Evolutionary conservation across 2,888 invertebrate species (phyloP).

Genomic region (Scaptomyza flava): DNA sequence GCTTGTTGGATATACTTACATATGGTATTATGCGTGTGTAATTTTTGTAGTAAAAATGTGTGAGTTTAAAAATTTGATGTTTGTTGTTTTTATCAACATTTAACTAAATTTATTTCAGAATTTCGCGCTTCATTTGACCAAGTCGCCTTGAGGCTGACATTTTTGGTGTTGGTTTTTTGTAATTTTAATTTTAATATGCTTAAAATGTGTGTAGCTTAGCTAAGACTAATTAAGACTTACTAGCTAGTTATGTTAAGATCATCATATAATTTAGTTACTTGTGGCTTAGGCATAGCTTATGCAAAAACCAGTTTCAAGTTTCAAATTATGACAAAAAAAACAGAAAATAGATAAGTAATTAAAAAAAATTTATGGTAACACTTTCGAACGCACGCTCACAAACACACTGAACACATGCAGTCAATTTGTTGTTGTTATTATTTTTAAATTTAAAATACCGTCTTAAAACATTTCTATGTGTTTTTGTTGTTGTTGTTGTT

Average conservation of each 20-base stretch:
- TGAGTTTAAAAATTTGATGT: constrained; percentile 61
- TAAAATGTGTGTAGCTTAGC: constrained; percentile 63
- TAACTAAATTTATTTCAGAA: constrained; percentile 82
- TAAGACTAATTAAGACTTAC: constrained; percentile 74
- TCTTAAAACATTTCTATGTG: constrained; percentile 69
- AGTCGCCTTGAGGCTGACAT: constrained; percentile 43
- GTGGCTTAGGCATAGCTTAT: constrained; percentile 48
- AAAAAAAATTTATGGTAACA: constrained; percentile 62
- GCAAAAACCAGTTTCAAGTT: constrained; percentile 70
- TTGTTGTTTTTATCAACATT: constrained; percentile 46
- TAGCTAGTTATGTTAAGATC: constrained; percentile 56
- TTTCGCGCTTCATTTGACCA: constrained; percentile 75
- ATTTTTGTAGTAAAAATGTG: constrained; percentile 51
- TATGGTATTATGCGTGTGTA: constrained; percentile 29
- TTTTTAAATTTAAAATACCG: constrained; percentile 69
- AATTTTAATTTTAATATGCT: constrained; percentile 40
- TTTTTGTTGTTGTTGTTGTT: constrained; percentile 44
- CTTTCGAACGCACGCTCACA: constrained; percentile 35
- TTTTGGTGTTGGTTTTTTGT: constrained; percentile 36
- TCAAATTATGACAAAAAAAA: constrained; percentile 64
- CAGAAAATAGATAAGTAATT: constrained; percentile 67
- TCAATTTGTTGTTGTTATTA: constrained; percentile 37
- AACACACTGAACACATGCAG: constrained; percentile 79
- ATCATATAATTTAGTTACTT: constrained; percentile 51
- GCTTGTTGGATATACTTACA: constrained; percentile 38